Base-by-base conservation (phyloP, 2,113 vertebrate species). In the Psammodynastes pulverulentus region DNA sequence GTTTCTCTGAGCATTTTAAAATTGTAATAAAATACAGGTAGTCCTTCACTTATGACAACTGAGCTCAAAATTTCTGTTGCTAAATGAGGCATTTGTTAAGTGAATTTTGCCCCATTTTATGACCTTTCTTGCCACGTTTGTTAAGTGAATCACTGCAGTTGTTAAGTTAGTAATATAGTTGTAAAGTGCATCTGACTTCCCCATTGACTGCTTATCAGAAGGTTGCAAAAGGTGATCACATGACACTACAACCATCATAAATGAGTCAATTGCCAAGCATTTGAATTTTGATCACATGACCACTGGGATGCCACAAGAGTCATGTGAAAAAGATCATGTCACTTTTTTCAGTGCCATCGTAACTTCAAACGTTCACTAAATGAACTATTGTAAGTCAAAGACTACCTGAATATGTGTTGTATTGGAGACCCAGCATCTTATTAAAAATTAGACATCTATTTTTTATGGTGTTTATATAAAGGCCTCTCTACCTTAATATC, bases 331-430 rank as follows among this genome's bases (percentile, higher is more conserved):
- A 67, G 29, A 4, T 67, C 58, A 67, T n/a, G 5, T 34, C 29
- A n/a, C 62, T n/a, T 67, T 58, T 67, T 67, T 67, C 29, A 67
- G 62, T 17, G 29, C 62, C 12, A 1, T 67, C 2, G 29, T 34
- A 67, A 67, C 13, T 34, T 17, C 13, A 2, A 67, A 67, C 0
- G 2, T 67, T 34, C 62, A 34, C 62, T n/a, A 67, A 67, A 67
- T 0, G 2, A n/a, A 67, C 1, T n/a, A 15, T 13, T 6, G 29
- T 67, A n/a, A 67, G 26, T 34, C 1, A 0, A 67, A 5, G 29
- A 15, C 29, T 67, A 67, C 12, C 5, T 67, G 12, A 5, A 39
- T 79, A 79, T 39, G 67, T 72, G 1, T 39, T 79, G 2, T 39
- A 39, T 39, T 39, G 67, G n/a, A 79, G 5, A 39, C n/a, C 39